phyloP scores from a whole-genome alignment of 1,140 invertebrate species.

The Drosophila novamexicana region DNA sequence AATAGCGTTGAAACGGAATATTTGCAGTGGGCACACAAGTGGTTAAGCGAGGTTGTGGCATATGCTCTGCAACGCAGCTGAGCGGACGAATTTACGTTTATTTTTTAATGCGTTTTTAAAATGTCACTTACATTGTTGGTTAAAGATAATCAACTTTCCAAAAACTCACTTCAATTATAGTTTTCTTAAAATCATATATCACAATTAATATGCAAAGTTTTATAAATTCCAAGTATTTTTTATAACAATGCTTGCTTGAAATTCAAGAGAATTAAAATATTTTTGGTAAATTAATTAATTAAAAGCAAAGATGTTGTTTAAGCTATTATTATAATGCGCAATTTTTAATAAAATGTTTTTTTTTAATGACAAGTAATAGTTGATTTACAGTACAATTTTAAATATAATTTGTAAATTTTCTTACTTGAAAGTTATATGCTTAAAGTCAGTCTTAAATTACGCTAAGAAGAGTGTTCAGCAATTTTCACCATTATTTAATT shows the following conservation, averaged over 20 bases:
- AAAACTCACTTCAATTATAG: too few relatives aligned
- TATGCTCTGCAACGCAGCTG: slow-evolving; percentile 8
- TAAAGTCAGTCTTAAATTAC: not conserved
- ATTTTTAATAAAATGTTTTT: too few relatives aligned
- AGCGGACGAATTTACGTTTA: not conserved
- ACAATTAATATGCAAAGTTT: too few relatives aligned
- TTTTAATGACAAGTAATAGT: too few relatives aligned
- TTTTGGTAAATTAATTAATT: not conserved
- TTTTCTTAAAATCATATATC: too few relatives aligned
- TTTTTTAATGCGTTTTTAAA: slow-evolving; percentile 3
- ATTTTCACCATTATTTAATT: not conserved
- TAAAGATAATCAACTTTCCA: not conserved
- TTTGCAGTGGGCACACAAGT: slow-evolving; percentile 24
- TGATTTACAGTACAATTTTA: too few relatives aligned
- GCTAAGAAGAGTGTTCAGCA: not conserved
- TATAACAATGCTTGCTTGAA: not conserved
- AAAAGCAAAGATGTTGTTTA: not conserved
- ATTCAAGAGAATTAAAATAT: not conserved
- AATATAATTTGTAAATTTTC: not conserved
- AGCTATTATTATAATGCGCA: too few relatives aligned
- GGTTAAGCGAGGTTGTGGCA: not conserved
- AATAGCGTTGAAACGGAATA: slow-evolving; percentile 17
- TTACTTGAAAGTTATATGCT: not conserved
- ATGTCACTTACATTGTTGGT: slow-evolving; percentile 7
- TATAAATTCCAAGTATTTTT: too few relatives aligned